phyloP scores from a whole-genome alignment of 2,888 invertebrate species.

The Pristionchus japonicus region DNA sequence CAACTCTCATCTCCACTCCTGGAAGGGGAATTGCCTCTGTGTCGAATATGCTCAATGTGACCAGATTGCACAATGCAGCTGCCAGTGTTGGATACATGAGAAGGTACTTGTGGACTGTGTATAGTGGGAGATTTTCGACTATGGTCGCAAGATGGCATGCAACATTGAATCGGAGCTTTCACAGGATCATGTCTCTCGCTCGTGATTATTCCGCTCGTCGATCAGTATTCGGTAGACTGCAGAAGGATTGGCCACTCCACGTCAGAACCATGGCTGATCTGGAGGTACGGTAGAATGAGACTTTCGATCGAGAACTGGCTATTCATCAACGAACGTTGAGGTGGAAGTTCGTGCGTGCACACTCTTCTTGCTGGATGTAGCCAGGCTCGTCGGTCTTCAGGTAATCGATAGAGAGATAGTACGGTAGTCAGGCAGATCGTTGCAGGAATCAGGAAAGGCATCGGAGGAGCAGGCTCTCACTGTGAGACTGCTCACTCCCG shows the following conservation, averaged over 20 bases:
- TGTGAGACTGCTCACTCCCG: slow-evolving; percentile 79
- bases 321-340: slow-evolving; percentile 52
- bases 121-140: neutral
- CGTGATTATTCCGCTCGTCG: slow-evolving; percentile 78
- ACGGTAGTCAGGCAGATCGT: slow-evolving; percentile 44
- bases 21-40: slow-evolving; percentile 79
- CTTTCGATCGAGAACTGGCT: neutral
- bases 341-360: slow-evolving; percentile 78
- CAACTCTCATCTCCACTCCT: slow-evolving; percentile 56
- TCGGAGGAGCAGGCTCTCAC: slow-evolving; percentile 76
- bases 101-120: slow-evolving; percentile 47
- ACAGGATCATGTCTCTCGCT: slow-evolving; percentile 78
- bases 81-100: slow-evolving; percentile 75
- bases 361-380: slow-evolving; percentile 77
- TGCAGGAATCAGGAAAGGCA: slow-evolving; percentile 75
- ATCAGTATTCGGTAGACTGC: slow-evolving; percentile 77
- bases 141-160: neutral
- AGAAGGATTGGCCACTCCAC: slow-evolving; percentile 78
- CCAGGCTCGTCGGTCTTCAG: slow-evolving; percentile 77
- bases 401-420: slow-evolving; percentile 45
- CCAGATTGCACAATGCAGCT: slow-evolving; percentile 79
- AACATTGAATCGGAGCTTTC: neutral
- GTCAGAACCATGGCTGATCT: slow-evolving; percentile 78
- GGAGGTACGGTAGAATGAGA: slow-evolving; percentile 74
- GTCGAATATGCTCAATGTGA: slow-evolving; percentile 79